Base-by-base conservation (phyloP, 2,888 invertebrate genomes). In the Pammene aurita region DNA sequence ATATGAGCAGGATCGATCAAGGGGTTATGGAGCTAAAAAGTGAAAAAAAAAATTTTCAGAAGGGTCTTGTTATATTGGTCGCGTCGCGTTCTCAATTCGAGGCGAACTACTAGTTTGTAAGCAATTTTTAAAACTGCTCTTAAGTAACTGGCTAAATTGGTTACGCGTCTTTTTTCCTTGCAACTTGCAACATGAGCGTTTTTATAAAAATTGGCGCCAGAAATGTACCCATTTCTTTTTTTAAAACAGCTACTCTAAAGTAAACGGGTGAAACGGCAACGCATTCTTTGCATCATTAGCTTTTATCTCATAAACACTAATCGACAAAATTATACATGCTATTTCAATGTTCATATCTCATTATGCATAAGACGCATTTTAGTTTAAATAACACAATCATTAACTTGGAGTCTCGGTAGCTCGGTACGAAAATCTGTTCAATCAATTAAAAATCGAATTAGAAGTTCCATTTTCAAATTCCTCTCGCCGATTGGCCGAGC, bases 401-500 rank as follows among this genome's bases (percentile, higher is more conserved):
- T 2, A 13, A 2, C n/a, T 41, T 52, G 62, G 16, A 38, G 50
- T 14, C 14, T 11, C 9, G 75, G 77, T 78, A 81, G 18, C 14
- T 11, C 9, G 75, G 77, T 78, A 81, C 80, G 79, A 83, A 86
- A 83, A 84, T 82, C 83, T 82, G 82, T 84, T 77, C 80, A 85
- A 86, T 88, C 87, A 90, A 90, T 90, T 90, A 90, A 89, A 90
- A 89, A 87, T 88, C 85, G 84, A 89, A 88, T 79, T 80, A 79
- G 83, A 83, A 81, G 86, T 86, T 89, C 88, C 87, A 86, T 89
- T 89, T 87, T 84, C 79, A 79, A 89, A 88, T 88, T 83, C 86
- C 82, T 80, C 72, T 78, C 82, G 78, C 78, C 82, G 86, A 90
- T 90, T 88, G 88, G 89, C 77, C 81, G 84, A 82, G 78, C 83